Evolutionary conservation across 2,797 vertebrate genomes (phyloP).

Genomic region (Mormyrops boulengeri): DNA sequence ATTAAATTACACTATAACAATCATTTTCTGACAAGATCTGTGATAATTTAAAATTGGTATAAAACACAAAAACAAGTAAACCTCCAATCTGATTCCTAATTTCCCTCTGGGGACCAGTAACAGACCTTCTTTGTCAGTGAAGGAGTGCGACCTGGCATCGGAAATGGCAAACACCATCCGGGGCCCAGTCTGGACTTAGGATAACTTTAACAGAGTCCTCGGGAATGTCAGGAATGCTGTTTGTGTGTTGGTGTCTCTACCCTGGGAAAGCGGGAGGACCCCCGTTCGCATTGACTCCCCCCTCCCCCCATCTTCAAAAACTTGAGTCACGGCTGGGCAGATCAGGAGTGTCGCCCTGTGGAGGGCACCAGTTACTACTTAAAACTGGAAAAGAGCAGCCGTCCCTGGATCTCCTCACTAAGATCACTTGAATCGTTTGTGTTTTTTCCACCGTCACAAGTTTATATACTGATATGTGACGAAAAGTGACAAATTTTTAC

Average conservation of each 20-base stretch:
- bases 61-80: neutral
- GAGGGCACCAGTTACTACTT: neutral
- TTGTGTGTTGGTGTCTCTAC: slow-evolving; percentile 59
- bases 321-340: neutral
- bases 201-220: neutral
- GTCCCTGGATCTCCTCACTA: neutral
- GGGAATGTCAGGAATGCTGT: slow-evolving; percentile 42
- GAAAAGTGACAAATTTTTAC: neutral
- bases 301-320: slow-evolving; percentile 33
- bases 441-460: neutral
- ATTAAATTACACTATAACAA: neutral
- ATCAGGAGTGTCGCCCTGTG: neutral
- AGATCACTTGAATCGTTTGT: neutral
- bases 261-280: slow-evolving; percentile 47
- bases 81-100: neutral
- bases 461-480: neutral
- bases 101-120: neutral
- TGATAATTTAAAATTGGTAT: neutral
- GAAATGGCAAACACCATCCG: neutral
- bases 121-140: neutral
- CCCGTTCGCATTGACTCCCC: slow-evolving; percentile 63
- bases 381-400: neutral
- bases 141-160: neutral
- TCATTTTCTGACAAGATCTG: neutral
- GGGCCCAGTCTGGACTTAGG: neutral